Percentiles rank a stretch among this genome's conserved stretches.
Evolutionary conservation across 2,113 vertebrate species (phyloP).

Genomic region (Callorhinus ursinus): DNA sequence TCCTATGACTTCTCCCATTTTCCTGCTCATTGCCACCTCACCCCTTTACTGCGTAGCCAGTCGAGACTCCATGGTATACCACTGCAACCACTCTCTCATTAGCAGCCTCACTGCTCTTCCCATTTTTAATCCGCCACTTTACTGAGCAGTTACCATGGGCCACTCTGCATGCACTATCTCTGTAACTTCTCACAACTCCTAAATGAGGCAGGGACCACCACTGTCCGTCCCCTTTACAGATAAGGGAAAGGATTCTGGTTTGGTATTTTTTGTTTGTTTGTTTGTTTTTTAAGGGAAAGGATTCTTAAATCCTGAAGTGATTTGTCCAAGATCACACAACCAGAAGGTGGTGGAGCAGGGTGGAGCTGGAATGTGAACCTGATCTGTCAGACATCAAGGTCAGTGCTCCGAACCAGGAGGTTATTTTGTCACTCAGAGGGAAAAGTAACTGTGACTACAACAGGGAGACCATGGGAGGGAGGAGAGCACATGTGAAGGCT

Average conservation of each 20-base stretch:
- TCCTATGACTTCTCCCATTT: constrained; percentile 16
- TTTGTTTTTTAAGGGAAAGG: background rate
- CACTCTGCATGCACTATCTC: background rate
- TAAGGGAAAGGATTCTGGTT: background rate
- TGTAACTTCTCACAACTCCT: background rate
- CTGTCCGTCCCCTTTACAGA: background rate
- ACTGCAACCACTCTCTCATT: background rate
- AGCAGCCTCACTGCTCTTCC: background rate
- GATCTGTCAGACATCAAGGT: background rate
- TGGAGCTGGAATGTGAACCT: background rate
- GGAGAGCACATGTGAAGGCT: background rate
- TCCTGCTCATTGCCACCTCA: background rate
- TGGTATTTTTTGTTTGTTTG: background rate
- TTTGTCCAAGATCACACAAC: background rate
- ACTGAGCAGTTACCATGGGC: background rate
- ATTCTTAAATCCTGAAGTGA: constrained; percentile 1
- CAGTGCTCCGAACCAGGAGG: background rate
- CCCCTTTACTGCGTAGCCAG: background rate
- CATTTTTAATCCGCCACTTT: constrained; percentile 36
- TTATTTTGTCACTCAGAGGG: background rate
- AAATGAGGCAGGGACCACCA: background rate
- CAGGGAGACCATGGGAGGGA: background rate
- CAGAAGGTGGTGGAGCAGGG: background rate
- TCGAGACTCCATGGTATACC: background rate
- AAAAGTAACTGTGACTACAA: background rate